Conservation (phyloP, 2,113 vertebrate genomes). For the Motacilla alba region DNA sequence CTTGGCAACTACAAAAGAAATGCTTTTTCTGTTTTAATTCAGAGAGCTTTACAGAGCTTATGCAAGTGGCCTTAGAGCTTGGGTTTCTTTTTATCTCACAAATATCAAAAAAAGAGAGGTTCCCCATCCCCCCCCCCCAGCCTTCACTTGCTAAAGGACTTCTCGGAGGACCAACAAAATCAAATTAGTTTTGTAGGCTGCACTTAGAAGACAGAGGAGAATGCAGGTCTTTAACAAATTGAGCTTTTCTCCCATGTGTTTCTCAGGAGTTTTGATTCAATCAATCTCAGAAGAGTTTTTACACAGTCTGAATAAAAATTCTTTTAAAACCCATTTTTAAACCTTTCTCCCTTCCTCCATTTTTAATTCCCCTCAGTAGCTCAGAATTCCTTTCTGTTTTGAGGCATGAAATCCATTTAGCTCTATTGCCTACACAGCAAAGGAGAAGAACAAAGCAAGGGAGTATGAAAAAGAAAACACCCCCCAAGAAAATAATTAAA, state of each 20-base stretch:
- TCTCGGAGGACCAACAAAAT: background rate
- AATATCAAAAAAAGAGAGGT: background rate
- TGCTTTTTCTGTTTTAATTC: background rate
- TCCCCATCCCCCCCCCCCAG: background rate
- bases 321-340: background rate
- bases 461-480: background rate
- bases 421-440: background rate
- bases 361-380: background rate
- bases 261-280: background rate
- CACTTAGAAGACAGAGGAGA: background rate
- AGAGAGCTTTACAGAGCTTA: background rate
- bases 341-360: background rate
- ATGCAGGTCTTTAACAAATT: background rate
- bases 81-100: background rate
- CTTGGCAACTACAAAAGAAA: background rate
- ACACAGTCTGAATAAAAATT: background rate
- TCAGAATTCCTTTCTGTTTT: constrained; percentile 12
- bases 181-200: background rate
- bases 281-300: background rate
- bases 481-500: background rate
- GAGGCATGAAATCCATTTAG: constrained; percentile 10
- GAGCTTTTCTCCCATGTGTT: background rate
- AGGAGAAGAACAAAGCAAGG: constrained; percentile 23
- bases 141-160: background rate
- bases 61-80: background rate